Evolutionary conservation across 1,140 invertebrate species (phyloP).

Genomic region (Drosophila bipectinata): DNA sequence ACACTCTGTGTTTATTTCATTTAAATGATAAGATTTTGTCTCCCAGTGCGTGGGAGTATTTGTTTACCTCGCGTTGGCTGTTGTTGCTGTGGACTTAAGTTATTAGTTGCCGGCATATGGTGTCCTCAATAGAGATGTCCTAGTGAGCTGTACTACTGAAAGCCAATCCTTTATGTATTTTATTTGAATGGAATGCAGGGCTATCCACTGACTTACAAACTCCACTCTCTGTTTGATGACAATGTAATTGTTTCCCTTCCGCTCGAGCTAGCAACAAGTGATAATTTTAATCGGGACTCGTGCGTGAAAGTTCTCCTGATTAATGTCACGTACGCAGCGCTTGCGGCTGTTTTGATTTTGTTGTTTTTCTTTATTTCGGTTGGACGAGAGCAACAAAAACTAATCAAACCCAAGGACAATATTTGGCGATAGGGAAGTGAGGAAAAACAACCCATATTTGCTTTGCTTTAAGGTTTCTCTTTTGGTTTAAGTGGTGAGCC

Average conservation of each 20-base stretch:
- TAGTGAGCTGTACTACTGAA: background rate
- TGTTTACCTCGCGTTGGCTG: background rate
- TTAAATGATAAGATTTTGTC: background rate
- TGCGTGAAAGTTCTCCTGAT: background rate
- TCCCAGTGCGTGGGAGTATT: background rate
- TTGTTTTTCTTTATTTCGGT: conserved; percentile 24
- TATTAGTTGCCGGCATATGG: conserved; percentile 9
- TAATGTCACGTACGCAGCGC: conserved; percentile 19
- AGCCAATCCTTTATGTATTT: background rate
- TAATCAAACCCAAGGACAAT: conserved; percentile 23
- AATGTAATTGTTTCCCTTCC: background rate
- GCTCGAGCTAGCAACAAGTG: conserved; percentile 24
- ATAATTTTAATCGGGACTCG: background rate
- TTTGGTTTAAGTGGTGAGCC: background rate
- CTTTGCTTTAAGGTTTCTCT: background rate
- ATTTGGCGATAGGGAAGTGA: background rate
- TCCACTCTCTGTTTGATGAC: background rate
- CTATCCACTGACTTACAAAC: background rate
- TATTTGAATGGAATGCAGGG: background rate
- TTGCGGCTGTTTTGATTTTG: conserved; percentile 27
- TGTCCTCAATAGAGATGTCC: background rate
- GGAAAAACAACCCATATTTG: conserved; percentile 18
- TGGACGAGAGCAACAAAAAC: conserved; percentile 13
- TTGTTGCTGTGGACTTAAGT: conserved; percentile 1
- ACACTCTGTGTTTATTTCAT: background rate